phyloP scores from a whole-genome alignment of 2,888 invertebrate species.

The Cordilura impudica region DNA sequence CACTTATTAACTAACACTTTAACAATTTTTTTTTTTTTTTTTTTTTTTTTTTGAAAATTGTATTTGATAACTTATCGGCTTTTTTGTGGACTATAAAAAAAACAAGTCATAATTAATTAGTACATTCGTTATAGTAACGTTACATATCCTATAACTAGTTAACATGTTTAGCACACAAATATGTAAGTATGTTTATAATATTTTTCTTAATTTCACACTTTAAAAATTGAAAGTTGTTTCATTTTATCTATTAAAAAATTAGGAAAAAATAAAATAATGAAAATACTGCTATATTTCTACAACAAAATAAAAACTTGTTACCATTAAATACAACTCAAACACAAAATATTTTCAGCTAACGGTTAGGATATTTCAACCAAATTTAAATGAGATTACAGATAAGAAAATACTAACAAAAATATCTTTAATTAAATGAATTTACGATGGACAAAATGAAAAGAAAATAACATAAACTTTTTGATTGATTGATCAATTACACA shows the following conservation, averaged over 20 bases:
- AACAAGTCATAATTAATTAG: constrained; percentile 56
- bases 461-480: constrained; percentile 48
- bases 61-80: constrained; percentile 50
- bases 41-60: no score
- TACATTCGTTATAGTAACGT: constrained; percentile 32
- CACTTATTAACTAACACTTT: no score
- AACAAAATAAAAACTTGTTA: constrained; percentile 46
- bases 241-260: constrained; percentile 25
- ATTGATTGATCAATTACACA: constrained; percentile 50
- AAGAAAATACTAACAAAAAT: constrained; percentile 22
- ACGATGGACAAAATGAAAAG: constrained; percentile 20
- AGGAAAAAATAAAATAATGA: constrained; percentile 1
- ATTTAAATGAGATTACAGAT: constrained; percentile 51
- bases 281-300: constrained; percentile 25
- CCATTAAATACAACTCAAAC: constrained; percentile 1
- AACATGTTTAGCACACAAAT: no score
- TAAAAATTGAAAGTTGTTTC: constrained; percentile 55
- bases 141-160: constrained; percentile 44
- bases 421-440: constrained; percentile 31
- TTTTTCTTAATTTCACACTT: constrained; percentile 58
- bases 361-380: constrained; percentile 15
- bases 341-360: constrained; percentile 26
- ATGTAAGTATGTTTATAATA: no score
- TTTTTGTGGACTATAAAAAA: constrained; percentile 13
- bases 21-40: no score